phyloP scores from a whole-genome alignment of 2,797 vertebrate genomes.

The Bradypodion pumilum region DNA sequence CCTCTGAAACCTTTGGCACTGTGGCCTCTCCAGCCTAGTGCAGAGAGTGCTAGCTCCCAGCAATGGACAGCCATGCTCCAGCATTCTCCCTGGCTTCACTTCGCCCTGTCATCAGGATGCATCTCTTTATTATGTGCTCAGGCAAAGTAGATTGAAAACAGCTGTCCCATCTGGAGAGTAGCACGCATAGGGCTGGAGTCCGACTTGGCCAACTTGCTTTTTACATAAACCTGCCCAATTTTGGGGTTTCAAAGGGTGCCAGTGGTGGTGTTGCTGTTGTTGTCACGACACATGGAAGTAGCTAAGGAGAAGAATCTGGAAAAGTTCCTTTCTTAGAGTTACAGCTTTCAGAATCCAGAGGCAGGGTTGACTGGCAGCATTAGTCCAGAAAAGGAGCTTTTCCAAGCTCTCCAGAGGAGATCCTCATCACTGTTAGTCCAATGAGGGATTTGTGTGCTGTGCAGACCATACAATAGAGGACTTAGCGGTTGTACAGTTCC shows the following conservation, averaged over 20 bases:
- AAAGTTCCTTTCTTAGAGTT: too few relatives aligned
- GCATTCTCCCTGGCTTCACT: slow-evolving; percentile 40
- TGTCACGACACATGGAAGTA: too few relatives aligned
- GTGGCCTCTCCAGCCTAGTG: slow-evolving; percentile 30
- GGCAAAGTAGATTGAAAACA: slow-evolving; percentile 23
- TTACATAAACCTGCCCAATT: background rate
- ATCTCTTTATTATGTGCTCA: slow-evolving; percentile 48
- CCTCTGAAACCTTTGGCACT: slow-evolving; percentile 41
- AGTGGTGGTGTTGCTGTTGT: too few relatives aligned
- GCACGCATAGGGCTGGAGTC: too few relatives aligned
- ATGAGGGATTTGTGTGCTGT: background rate
- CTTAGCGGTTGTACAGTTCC: too few relatives aligned
- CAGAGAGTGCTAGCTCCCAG: slow-evolving; percentile 30
- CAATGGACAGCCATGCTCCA: background rate
- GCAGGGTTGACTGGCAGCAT: too few relatives aligned
- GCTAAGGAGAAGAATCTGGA: too few relatives aligned
- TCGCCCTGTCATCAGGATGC: slow-evolving; percentile 48
- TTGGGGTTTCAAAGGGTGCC: background rate
- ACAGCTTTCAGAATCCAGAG: too few relatives aligned
- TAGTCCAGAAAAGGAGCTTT: too few relatives aligned
- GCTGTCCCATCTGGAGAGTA: slow-evolving; percentile 12
- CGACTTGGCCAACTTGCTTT: slow-evolving; percentile 16
- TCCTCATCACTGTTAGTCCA: background rate
- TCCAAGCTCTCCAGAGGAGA: too few relatives aligned
- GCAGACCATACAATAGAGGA: too few relatives aligned